Conservation (phyloP, 2,888 invertebrate species). For the Chironomus tentans region DNA sequence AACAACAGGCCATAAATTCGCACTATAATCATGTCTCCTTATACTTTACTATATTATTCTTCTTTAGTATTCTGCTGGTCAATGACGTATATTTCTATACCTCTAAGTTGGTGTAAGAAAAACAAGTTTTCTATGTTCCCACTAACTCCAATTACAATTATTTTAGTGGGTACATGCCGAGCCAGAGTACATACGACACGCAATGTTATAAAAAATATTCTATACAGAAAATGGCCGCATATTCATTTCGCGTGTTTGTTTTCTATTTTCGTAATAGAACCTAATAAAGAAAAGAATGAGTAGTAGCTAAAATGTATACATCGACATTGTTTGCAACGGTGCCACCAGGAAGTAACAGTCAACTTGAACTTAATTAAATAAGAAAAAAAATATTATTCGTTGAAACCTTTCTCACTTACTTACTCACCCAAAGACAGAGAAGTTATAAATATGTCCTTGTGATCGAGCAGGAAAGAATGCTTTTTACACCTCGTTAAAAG, state of each 20-base stretch:
- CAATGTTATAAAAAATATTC: not conserved
- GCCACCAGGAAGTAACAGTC: slow-evolving; percentile 22
- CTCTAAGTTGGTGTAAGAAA: not conserved
- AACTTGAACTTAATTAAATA: slow-evolving; percentile 19
- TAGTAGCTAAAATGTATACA: not conserved
- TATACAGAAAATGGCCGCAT: not conserved
- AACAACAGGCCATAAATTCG: not conserved
- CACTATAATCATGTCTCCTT: not conserved
- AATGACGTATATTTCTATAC: not conserved
- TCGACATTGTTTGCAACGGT: not conserved
- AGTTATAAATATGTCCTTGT: not conserved
- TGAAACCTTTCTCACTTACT: too few species aligned
- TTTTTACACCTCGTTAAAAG: slow-evolving; percentile 22
- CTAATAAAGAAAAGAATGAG: not conserved
- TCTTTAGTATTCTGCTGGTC: not conserved
- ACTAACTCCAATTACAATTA: not conserved
- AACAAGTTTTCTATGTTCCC: not conserved
- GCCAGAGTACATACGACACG: not conserved
- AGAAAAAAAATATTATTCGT: not conserved
- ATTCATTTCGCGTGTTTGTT: not conserved
- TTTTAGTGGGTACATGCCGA: not conserved
- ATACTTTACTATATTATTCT: not conserved
- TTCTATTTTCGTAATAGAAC: not conserved
- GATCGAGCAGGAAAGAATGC: not conserved
- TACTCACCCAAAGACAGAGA: not conserved